A percentile compares a stretch with the other conserved stretches of the same genome.
Evolutionary conservation across 2,888 invertebrate species (phyloP).

Genomic region (Diarsia dahlii): DNA sequence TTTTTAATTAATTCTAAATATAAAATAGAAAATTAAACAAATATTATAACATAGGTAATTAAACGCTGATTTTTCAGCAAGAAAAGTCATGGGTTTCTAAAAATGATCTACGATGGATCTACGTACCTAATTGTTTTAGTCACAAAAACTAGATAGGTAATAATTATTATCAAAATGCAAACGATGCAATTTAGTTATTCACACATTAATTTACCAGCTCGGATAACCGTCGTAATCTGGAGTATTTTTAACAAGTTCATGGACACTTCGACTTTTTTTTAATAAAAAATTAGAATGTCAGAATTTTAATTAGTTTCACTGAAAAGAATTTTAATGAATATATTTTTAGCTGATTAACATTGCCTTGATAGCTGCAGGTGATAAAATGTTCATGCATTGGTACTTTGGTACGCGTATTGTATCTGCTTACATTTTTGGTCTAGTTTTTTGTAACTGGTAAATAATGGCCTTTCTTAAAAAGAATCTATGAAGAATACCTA

Average conservation of each 20-base stretch:
- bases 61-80: neutral
- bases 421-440: neutral
- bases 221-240: slow-evolving; percentile 45
- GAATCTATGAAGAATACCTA: neutral
- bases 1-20: neutral
- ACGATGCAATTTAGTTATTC: slow-evolving; percentile 36
- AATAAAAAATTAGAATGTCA: slow-evolving; percentile 26
- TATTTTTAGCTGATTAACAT: slow-evolving; percentile 61
- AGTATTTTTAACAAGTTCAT: slow-evolving; percentile 50
- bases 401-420: slow-evolving; percentile 23
- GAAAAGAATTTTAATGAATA: slow-evolving; percentile 62
- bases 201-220: slow-evolving; percentile 41
- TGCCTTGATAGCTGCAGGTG: slow-evolving; percentile 36
- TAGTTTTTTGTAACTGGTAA: neutral
- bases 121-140: neutral
- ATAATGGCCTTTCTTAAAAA: neutral
- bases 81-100: neutral
- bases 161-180: slow-evolving; percentile 4
- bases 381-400: slow-evolving; percentile 43
- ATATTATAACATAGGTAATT: neutral
- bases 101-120: neutral
- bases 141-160: neutral
- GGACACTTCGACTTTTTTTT: slow-evolving; percentile 8
- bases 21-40: neutral
- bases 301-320: slow-evolving; percentile 61